A percentile compares a stretch with the other conserved stretches of the same genome.
Conservation (phyloP, 1,140 invertebrate genomes). For the Chlorops oryzae region DNA sequence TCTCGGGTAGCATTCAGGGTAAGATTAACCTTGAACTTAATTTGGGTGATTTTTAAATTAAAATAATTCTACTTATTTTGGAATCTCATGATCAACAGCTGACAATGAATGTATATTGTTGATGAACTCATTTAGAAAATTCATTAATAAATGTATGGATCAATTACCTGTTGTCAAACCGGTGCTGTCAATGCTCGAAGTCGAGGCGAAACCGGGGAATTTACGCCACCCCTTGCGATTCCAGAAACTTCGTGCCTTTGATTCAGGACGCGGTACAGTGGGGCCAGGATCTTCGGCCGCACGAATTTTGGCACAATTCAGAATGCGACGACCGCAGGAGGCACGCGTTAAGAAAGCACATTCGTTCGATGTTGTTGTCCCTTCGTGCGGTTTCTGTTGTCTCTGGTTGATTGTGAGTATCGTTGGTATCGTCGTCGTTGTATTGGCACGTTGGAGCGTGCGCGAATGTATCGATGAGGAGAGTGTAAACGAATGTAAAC, state of each 20-base stretch:
- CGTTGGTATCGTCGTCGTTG: neutral
- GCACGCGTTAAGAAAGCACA: slow-evolving; percentile 36
- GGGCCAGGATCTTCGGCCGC: slow-evolving; percentile 43
- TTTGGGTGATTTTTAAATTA: too few relatives aligned
- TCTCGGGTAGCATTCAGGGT: too few relatives aligned
- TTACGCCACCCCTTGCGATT: slow-evolving; percentile 72
- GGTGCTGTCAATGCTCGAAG: slow-evolving; percentile 59
- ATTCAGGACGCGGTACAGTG: slow-evolving; percentile 26
- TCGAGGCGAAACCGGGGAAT: slow-evolving; percentile 63
- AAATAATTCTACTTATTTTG: too few relatives aligned
- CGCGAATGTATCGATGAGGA: too few relatives aligned
- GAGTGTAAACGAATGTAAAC: too few relatives aligned
- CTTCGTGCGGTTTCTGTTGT: too few relatives aligned
- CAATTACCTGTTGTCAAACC: slow-evolving; percentile 56
- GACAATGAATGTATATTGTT: too few relatives aligned
- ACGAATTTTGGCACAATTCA: slow-evolving; percentile 38
- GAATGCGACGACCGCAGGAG: slow-evolving; percentile 31
- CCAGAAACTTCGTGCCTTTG: slow-evolving; percentile 56
- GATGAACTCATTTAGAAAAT: too few relatives aligned
- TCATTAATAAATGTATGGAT: neutral
- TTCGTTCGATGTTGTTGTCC: too few relatives aligned
- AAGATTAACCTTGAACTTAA: too few relatives aligned
- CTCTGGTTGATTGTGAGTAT: too few relatives aligned
- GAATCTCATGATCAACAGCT: too few relatives aligned
- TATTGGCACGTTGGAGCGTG: slow-evolving; percentile 1